phyloP scores from a whole-genome alignment of 2,888 invertebrate species.

The Sthenelais limicola region DNA sequence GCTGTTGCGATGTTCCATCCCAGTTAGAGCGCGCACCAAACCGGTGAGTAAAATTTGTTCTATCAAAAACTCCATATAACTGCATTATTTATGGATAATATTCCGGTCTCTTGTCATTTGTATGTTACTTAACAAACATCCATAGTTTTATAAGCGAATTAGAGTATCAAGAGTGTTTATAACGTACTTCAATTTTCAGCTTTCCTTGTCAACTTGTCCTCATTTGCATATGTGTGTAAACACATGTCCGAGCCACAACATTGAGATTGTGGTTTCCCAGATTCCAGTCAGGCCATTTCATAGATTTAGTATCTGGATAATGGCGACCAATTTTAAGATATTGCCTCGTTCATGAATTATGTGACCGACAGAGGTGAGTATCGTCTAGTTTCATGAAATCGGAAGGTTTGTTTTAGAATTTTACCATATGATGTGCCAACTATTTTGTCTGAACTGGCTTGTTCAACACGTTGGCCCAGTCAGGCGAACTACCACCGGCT shows the following conservation, averaged over 20 bases:
- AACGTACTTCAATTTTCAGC: not conserved
- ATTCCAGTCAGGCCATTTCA: too few species aligned
- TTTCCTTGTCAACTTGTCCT: slow-evolving; percentile 28
- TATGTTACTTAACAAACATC: not conserved
- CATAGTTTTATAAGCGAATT: not conserved
- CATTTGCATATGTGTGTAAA: slow-evolving; percentile 47
- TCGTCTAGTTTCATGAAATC: too few species aligned
- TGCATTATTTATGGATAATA: not conserved
- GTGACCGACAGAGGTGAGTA: too few species aligned
- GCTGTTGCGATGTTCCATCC: slow-evolving; percentile 39
- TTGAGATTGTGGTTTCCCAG: slow-evolving; percentile 22
- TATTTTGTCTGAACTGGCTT: too few species aligned
- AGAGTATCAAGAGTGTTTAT: not conserved
- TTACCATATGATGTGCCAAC: too few species aligned
- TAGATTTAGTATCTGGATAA: too few species aligned
- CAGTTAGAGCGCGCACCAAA: slow-evolving; percentile 27
- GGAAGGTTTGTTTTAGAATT: too few species aligned
- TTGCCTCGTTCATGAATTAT: too few species aligned
- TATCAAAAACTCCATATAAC: not conserved
- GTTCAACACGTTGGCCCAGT: too few species aligned
- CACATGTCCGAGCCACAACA: slow-evolving; percentile 31
- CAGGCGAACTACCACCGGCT: too few species aligned
- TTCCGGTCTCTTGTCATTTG: not conserved
- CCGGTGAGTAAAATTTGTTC: slow-evolving; percentile 12
- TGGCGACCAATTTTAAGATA: too few species aligned